Base-by-base conservation (phyloP, 2,888 invertebrate genomes). In the Ptilodon capucinus region DNA sequence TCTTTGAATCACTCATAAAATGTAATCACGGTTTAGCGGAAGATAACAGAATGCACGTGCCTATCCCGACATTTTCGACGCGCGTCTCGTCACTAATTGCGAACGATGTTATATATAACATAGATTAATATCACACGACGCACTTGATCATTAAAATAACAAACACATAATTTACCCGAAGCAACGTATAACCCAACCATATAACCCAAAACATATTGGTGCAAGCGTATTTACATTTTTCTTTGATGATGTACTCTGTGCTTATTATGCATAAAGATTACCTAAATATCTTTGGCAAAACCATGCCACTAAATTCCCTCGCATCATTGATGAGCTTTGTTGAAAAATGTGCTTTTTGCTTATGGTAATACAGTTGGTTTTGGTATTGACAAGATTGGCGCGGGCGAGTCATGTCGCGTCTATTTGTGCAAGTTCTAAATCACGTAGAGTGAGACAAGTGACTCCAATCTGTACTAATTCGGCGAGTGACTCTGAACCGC, bases 401-500 rank as follows among this genome's bases (percentile, higher is more conserved):
- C n/a, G n/a, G n/a, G n/a, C n/a, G n/a, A n/a, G n/a, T n/a, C n/a
- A n/a, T n/a, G n/a, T n/a, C n/a, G n/a, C n/a, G n/a, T n/a, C n/a
- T n/a, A n/a, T 51, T 44, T 44, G 36, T 35, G 51, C 42, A 38
- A 35, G 23, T 30, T 44, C 36, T 56, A 52, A 60, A 60, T 59
- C 53, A 57, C 53, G 48, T 47, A 49, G 45, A 53, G 51, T 46
- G 42, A 42, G 44, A 55, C 54, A 57, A 60, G 50, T 43, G 51
- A 42, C 35, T 51, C 43, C 67, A 63, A 60, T 69, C 57, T 63
- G 52, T 46, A 44, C 44, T 51, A 52, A 54, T 53, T 58, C 39
- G 45, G 51, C 48, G 61, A 63, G 65, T 67, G 70, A 69, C 60
- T 70, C 68, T 66, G 65, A 66, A 65, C 62, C 54, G 49, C 57